Base-by-base conservation (phyloP, 2,888 invertebrate species). In the Frankliniella fusca region DNA sequence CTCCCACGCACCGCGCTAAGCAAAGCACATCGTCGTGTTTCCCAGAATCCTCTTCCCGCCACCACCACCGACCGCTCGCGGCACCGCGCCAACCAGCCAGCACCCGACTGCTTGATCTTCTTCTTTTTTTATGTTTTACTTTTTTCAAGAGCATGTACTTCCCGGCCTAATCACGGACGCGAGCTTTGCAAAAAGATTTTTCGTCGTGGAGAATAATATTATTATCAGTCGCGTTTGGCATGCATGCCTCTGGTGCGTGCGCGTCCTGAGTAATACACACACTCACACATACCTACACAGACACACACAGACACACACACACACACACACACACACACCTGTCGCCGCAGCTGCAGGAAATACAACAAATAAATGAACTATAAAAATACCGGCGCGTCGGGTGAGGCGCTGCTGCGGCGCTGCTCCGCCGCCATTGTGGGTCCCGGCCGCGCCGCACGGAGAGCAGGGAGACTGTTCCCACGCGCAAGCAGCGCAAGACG, bases 321-420 rank as follows among this genome's bases (percentile, higher is more conserved):
- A 18, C 38, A 38, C 38, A 38, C 38, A 38, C 38, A 38, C 38
- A 38, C 61, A 61, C 61, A 18, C 54, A 54, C 54, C 54, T 18
- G 54, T 18, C 54, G 54, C 54, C 12, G 15, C 61, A 15, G 61
- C 61, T 15, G 70, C 70, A 23, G 70, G 70, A 76, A 76, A 27
- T 27, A 23, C 70, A 27, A 27, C 70, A 76, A 76, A 76, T 76
- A 76, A 76, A 76, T 76, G 70, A 76, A 76, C 70, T 76, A 76
- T 76, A 27, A 76, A 76, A 76, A 70, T 27, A 27, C 27, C 70
- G 70, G 23, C 7, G 70, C 70, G 27, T n/a, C 70, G 11, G 27
- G 54, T 20, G 3, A 12, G 54, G 38, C 20, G 15, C 54, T 1
- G 54, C 54, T 11, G 12, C 3, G 38, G 38, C 38, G 38, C 38